A percentile compares a stretch with the other conserved stretches of the same genome.
phyloP scores from a whole-genome alignment of 2,113 vertebrate species.

The Mesitornis unicolor region DNA sequence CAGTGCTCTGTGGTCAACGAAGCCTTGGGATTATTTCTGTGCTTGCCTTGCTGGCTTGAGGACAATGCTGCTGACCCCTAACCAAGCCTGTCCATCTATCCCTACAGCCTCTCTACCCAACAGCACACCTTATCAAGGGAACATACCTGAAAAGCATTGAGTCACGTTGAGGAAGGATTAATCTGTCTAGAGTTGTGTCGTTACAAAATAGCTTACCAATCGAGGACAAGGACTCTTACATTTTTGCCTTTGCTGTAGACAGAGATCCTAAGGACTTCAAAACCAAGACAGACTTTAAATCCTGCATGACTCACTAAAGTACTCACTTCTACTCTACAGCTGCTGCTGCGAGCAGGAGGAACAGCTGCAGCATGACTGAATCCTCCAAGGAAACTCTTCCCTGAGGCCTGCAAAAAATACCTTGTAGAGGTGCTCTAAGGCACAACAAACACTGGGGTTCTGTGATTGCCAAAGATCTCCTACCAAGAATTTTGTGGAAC shows the following conservation, averaged over 20 bases:
- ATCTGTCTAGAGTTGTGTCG: too few species aligned
- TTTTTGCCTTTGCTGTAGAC: not conserved
- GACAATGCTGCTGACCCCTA: not conserved
- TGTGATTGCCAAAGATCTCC: not conserved
- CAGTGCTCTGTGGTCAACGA: fast-evolving
- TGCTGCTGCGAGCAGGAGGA: not conserved
- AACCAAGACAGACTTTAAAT: not conserved
- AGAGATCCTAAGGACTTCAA: not conserved
- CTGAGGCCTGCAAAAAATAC: not conserved
- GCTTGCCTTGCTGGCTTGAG: not conserved
- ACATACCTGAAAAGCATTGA: fast-evolving
- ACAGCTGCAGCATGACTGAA: not conserved
- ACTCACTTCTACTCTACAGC: not conserved
- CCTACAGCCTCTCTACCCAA: not conserved
- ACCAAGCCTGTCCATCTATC: not conserved
- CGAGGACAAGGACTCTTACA: not conserved
- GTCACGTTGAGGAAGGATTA: not conserved
- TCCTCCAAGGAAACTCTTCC: not conserved
- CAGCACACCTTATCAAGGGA: not conserved
- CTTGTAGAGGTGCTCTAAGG: too few species aligned
- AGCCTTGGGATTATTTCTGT: not conserved
- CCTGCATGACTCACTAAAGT: not conserved
- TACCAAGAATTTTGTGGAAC: not conserved
- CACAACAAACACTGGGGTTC: not conserved
- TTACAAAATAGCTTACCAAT: not conserved